phyloP scores from a whole-genome alignment of 2,888 invertebrate species.

The Tenthredo scrophulariae region DNA sequence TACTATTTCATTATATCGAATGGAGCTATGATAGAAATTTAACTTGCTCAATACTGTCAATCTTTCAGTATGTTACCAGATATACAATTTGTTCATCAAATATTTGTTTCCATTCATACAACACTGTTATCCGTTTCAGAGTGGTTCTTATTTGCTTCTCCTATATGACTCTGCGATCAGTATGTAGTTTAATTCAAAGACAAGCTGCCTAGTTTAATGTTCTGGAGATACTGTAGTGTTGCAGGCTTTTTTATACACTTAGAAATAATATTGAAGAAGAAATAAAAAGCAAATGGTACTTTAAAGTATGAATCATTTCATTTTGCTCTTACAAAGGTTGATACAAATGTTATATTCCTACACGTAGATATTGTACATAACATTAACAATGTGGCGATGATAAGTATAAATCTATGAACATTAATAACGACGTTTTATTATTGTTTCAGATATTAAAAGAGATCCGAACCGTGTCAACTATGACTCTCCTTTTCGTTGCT shows the following conservation, averaged over 20 bases:
- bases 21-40: neutral
- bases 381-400: neutral
- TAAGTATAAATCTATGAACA: neutral
- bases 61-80: neutral
- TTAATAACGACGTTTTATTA: slow-evolving; percentile 37
- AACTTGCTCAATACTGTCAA: neutral
- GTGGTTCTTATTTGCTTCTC: neutral
- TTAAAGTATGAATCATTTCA: neutral
- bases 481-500: slow-evolving; percentile 68
- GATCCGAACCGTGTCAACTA: slow-evolving; percentile 65
- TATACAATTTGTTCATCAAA: neutral
- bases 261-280: neutral
- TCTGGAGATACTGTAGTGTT: neutral
- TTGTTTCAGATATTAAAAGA: slow-evolving; percentile 66
- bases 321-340: neutral
- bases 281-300: neutral
- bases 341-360: neutral
- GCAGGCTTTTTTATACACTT: neutral
- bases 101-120: neutral
- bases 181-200: neutral
- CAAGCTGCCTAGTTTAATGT: neutral
- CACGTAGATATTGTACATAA: slow-evolving; percentile 1
- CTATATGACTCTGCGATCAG: neutral
- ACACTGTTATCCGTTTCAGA: neutral
- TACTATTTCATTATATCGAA: neutral